Evolutionary conservation across 1,140 invertebrate species (phyloP), one percentile per base, ranked within the genome.

Genomic region (Gryon sp.): DNA sequence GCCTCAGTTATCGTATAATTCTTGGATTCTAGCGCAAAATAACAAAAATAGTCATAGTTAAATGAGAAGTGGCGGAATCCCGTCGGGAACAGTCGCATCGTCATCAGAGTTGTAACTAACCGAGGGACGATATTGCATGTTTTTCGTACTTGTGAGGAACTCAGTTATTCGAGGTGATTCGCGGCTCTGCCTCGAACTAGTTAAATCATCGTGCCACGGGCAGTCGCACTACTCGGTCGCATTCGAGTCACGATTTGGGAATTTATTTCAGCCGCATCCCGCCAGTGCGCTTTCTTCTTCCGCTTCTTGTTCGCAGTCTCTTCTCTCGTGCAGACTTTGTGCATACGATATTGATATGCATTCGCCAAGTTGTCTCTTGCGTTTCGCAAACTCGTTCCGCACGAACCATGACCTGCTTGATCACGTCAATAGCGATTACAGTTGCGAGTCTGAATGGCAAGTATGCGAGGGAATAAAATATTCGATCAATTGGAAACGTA

Each of bases 201-300:
- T 78, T 74, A 75, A 78, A 66, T 75, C 65, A 70, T 75, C 43
- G 65, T 66, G 76, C 70, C 53, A 74, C 46, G 76, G 53, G 45
- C 65, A 70, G 40, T 70, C 46, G 40, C 53, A 28, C n/a, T n/a
- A 34, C 22, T 28, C 38, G 52, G 46, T n/a, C n/a, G 76, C 52
- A 74, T 78, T 74, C 69, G 19, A 63, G 38, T 52, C 76, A 78
- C 76, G 76, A 69, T 63, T 57, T 30, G 20, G 59, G 57, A 78
- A 70, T 74, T 74, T 78, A 73, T 78, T 55, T 57, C 50, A 30
- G 30, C 53, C 60, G 45, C 38, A 43, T 16, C 41, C 12, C 57
- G 8, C 26, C 32, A 30, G 30, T 20, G 2, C 38, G 22, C 19
- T 26, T 30, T 22, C 12, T 52, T 24, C 28, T 60, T 43, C 36